A percentile compares a stretch with the other conserved stretches of the same genome.
Evolutionary conservation across 2,797 vertebrate species (phyloP).

Genomic region (Lutjanus campechanus): DNA sequence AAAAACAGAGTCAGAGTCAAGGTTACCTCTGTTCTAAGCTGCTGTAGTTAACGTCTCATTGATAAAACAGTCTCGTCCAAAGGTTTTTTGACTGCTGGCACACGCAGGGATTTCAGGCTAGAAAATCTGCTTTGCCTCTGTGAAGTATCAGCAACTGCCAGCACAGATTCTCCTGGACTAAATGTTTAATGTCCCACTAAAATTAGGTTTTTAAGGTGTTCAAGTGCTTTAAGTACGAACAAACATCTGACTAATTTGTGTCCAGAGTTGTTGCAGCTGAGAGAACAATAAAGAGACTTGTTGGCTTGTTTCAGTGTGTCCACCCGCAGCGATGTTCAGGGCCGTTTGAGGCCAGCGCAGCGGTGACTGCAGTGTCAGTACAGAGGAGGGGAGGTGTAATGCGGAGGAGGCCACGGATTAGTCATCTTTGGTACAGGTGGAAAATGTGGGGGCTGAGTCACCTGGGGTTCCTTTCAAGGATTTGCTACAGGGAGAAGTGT

Average conservation of each 20-base stretch:
- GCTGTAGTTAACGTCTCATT: neutral
- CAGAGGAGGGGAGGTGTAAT: slow-evolving; percentile 44
- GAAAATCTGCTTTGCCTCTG: neutral
- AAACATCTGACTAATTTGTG: neutral
- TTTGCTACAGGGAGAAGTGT: slow-evolving; percentile 20
- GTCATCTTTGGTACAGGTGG: slow-evolving; percentile 72
- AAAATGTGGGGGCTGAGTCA: slow-evolving; percentile 63
- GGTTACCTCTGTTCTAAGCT: neutral
- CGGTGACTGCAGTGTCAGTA: slow-evolving; percentile 19
- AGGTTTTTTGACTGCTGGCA: neutral
- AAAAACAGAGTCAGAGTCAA: neutral
- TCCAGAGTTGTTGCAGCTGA: neutral
- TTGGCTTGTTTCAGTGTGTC: slow-evolving; percentile 21
- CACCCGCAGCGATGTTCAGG: slow-evolving; percentile 35
- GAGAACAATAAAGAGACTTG: neutral
- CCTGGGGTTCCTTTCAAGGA: slow-evolving; percentile 52
- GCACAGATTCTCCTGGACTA: neutral
- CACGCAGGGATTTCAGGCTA: neutral
- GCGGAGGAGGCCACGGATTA: slow-evolving; percentile 63
- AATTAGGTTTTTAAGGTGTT: neutral
- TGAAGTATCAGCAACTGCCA: neutral
- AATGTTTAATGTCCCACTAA: neutral
- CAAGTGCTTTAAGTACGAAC: neutral
- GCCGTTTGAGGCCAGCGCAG: slow-evolving; percentile 35
- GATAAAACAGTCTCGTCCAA: neutral